Conservation (phyloP, 2,797 vertebrate genomes). For the Phoxinus dragarum region DNA sequence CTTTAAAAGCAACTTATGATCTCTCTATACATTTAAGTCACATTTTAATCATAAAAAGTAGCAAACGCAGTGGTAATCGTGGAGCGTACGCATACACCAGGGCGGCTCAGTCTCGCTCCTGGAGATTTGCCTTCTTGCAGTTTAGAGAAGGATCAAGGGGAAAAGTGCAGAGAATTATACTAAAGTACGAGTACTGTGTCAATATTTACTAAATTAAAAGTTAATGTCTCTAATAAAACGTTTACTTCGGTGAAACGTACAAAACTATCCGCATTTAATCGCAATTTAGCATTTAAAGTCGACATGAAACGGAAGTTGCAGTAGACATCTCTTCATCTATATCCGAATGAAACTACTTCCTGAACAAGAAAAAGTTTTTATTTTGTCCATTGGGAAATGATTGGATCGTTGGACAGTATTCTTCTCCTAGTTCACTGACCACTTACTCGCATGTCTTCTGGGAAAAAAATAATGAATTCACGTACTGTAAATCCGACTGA, state of each 20-base stretch:
- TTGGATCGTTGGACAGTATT: neutral
- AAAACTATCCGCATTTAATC: neutral
- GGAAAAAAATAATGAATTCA: too few species aligned
- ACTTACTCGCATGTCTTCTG: too few species aligned
- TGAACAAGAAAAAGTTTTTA: too few species aligned
- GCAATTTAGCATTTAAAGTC: neutral
- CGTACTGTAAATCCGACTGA: too few species aligned
- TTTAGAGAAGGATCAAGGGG: neutral
- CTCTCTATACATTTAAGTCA: neutral
- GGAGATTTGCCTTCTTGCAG: neutral
- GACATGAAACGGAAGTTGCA: neutral
- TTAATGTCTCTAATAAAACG: neutral
- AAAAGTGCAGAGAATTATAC: neutral
- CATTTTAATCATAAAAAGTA: neutral
- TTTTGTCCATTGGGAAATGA: too few species aligned
- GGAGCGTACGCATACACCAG: neutral
- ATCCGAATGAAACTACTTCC: neutral
- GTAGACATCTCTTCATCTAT: neutral
- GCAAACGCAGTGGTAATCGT: neutral
- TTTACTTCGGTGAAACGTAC: neutral
- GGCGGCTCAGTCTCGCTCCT: neutral
- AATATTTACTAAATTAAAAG: neutral
- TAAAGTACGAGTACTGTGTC: neutral
- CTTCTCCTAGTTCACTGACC: too few species aligned
- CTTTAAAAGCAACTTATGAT: conserved; percentile 6